Percentiles rank a stretch among this genome's conserved stretches.
Conservation (phyloP, 1,140 invertebrate species). For the Brachionus paranguensis region DNA sequence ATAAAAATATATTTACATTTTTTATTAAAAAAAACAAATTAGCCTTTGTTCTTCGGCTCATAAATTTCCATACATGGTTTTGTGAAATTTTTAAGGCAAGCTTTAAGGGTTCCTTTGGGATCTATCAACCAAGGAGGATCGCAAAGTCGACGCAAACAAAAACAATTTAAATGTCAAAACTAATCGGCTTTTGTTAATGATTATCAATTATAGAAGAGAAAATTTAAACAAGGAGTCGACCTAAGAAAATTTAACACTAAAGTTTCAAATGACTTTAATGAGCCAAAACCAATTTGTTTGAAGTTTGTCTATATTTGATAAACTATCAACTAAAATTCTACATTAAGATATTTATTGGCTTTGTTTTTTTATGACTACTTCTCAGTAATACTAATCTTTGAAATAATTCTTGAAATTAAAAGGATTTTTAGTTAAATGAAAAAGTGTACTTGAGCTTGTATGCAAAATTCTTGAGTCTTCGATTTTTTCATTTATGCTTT, state of each 20-base stretch:
- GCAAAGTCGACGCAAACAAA: neutral
- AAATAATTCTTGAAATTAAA: neutral
- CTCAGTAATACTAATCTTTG: neutral
- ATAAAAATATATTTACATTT: neutral
- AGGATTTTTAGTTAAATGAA: neutral
- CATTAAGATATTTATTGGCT: neutral
- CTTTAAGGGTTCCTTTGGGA: neutral
- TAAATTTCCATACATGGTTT: neutral
- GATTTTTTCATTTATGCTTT: neutral
- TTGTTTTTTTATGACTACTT: neutral
- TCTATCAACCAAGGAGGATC: neutral
- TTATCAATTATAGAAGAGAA: neutral
- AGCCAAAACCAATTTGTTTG: neutral
- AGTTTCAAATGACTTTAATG: neutral
- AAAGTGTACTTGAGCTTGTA: neutral
- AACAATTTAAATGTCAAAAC: neutral
- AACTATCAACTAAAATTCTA: neutral
- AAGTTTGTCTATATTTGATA: neutral
- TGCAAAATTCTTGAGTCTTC: neutral
- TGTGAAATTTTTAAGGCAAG: neutral
- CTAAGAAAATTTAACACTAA: neutral
- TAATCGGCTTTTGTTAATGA: neutral
- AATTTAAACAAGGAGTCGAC: neutral
- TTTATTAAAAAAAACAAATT: neutral
- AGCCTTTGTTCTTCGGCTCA: neutral